A percentile compares a stretch with the other conserved stretches of the same genome.
These are phyloP conservation scores for Thalassaphorura encarpata DNA, from an alignment of 1,140 invertebrate species.

Conservation along the genomic window DNA sequence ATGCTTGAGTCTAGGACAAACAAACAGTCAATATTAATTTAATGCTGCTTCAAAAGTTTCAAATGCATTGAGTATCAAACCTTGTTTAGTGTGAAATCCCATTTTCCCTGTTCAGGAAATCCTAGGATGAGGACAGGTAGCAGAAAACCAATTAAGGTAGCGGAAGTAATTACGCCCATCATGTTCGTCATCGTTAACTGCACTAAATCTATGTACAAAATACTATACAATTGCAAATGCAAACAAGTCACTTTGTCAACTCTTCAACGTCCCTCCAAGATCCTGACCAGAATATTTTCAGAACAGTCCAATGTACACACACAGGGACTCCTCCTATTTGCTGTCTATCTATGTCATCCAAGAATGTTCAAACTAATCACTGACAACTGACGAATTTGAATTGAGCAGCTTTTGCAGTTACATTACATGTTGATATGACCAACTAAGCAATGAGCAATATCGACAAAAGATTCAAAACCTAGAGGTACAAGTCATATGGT, in stretches of 20 bases:
- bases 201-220: not conserved
- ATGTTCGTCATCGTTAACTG: no score
- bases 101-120: constrained; percentile 35
- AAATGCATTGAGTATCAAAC: constrained; percentile 13
- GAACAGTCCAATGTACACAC: no score
- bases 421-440: no score
- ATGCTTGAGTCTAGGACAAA: constrained; percentile 22
- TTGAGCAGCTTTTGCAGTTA: no score
- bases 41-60: not conserved
- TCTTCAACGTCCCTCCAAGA: not conserved
- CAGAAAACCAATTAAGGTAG: not conserved
- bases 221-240: not conserved
- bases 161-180: not conserved
- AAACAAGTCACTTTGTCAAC: not conserved
- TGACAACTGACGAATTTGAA: not conserved
- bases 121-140: not conserved
- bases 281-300: not conserved
- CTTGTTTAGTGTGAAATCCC: constrained; percentile 28
- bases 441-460: no score
- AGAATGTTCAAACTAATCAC: not conserved
- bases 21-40: constrained; percentile 5
- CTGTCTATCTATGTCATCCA: no score
- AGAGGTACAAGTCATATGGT: no score
- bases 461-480: no score
- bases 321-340: no score